Conservation (phyloP, 2,888 invertebrate genomes). For the Criorhina ranunculi region DNA sequence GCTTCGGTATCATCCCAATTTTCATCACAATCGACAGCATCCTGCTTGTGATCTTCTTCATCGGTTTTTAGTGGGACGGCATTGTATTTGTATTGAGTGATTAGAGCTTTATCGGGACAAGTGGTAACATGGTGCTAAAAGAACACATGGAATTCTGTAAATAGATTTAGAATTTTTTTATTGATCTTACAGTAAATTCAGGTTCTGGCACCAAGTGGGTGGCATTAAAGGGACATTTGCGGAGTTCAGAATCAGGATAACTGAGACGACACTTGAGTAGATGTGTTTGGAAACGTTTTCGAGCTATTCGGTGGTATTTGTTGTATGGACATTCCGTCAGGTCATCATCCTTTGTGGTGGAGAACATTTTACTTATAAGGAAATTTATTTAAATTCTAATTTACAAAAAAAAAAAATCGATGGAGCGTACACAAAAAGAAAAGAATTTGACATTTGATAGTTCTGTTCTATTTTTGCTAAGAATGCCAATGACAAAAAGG, state of each 20-base stretch:
- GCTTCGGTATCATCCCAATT: conserved; percentile 78
- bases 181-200: conserved; percentile 80
- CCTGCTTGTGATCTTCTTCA: conserved; percentile 75
- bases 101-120: conserved; percentile 78
- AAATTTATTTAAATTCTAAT: neutral
- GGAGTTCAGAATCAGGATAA: conserved; percentile 83
- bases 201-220: conserved; percentile 86
- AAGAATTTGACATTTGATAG: no score
- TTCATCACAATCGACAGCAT: conserved; percentile 78
- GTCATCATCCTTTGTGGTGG: conserved; percentile 77
- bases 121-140: conserved; percentile 78
- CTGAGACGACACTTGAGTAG: conserved; percentile 86
- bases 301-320: conserved; percentile 85
- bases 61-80: conserved; percentile 65
- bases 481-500: no score
- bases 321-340: conserved; percentile 87
- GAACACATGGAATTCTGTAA: neutral
- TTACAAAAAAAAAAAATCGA: neutral
- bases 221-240: conserved; percentile 86
- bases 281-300: conserved; percentile 86
- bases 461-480: no score
- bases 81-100: conserved; percentile 77
- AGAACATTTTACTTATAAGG: conserved; percentile 30
- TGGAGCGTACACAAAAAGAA: neutral
- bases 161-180: neutral